Conservation (phyloP, 2,797 vertebrate genomes). For the Argya squamiceps region DNA sequence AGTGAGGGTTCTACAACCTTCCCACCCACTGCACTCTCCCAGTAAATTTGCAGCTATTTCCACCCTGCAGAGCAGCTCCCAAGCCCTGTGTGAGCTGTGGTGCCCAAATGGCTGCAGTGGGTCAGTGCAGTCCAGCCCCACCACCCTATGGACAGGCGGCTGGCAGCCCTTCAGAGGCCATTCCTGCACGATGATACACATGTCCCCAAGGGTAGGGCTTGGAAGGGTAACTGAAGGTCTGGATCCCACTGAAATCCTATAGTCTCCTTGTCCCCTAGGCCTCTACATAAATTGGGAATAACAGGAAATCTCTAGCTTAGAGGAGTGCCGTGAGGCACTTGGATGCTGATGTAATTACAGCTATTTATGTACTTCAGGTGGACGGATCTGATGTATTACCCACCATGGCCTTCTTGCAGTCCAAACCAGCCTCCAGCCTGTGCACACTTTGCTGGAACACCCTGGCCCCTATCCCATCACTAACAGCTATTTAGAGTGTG, state of each 20-base stretch:
- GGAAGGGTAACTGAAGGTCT: constrained; percentile 8
- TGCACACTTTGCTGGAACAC: background rate
- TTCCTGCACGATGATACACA: constrained; percentile 28
- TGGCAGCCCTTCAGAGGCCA: constrained; percentile 62
- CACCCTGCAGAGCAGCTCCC: background rate
- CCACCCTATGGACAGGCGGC: background rate
- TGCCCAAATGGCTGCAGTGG: background rate
- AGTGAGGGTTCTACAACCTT: background rate
- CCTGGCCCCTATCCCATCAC: background rate
- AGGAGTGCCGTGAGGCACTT: background rate
- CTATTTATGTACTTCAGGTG: constrained; percentile 43
- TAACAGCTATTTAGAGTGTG: background rate
- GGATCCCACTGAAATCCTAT: constrained; percentile 58
- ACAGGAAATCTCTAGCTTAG: constrained; percentile 53
- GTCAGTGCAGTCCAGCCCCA: background rate
- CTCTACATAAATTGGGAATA: constrained; percentile 32
- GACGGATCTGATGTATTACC: background rate
- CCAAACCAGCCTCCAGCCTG: background rate
- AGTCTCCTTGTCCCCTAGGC: constrained; percentile 3
- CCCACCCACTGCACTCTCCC: background rate
- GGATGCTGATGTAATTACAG: background rate
- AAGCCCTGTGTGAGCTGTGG: background rate
- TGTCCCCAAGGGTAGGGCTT: constrained; percentile 4
- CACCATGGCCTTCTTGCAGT: background rate
- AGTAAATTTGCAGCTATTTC: background rate